A percentile compares a stretch with the other conserved stretches of the same genome.
Conservation (phyloP, 2,888 invertebrate species). For the Limenitis camilla region DNA sequence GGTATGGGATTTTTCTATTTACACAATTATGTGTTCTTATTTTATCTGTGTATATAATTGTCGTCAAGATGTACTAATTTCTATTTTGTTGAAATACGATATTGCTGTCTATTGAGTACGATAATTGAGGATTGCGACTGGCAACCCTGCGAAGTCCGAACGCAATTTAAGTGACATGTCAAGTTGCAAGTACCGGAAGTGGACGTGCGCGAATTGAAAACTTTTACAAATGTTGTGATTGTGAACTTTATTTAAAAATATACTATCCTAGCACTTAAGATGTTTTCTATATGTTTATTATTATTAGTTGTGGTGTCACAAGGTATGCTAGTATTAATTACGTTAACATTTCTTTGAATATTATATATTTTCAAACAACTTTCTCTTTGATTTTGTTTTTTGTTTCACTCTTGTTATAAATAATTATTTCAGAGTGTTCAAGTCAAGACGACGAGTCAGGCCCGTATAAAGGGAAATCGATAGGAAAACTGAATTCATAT, state of each 20-base stretch:
- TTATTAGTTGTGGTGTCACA: slow-evolving; percentile 38
- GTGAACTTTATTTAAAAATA: slow-evolving; percentile 31
- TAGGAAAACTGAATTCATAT: slow-evolving; percentile 91
- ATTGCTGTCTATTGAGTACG: too few species aligned
- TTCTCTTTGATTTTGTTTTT: slow-evolving; percentile 35
- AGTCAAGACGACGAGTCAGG: slow-evolving; percentile 80
- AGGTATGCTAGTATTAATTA: slow-evolving; percentile 33
- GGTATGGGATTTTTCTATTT: too few species aligned
- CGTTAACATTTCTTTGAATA: neutral
- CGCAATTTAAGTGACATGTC: slow-evolving; percentile 35
- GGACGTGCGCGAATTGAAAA: slow-evolving; percentile 27
- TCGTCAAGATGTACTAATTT: too few species aligned
- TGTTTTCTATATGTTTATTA: slow-evolving; percentile 44
- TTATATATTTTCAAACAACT: slow-evolving; percentile 29
- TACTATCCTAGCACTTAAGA: slow-evolving; percentile 33
- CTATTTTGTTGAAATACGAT: too few species aligned
- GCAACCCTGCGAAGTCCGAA: neutral
- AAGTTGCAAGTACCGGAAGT: slow-evolving; percentile 33
- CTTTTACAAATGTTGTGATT: slow-evolving; percentile 38
- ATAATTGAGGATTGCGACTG: neutral
- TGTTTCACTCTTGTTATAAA: slow-evolving; percentile 5
- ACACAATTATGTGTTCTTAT: too few species aligned
- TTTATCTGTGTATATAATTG: too few species aligned
- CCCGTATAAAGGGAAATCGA: slow-evolving; percentile 84
- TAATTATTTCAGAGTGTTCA: slow-evolving; percentile 46